Conservation (phyloP, 2,888 invertebrate species). For the Hoplodrina ambigua region DNA sequence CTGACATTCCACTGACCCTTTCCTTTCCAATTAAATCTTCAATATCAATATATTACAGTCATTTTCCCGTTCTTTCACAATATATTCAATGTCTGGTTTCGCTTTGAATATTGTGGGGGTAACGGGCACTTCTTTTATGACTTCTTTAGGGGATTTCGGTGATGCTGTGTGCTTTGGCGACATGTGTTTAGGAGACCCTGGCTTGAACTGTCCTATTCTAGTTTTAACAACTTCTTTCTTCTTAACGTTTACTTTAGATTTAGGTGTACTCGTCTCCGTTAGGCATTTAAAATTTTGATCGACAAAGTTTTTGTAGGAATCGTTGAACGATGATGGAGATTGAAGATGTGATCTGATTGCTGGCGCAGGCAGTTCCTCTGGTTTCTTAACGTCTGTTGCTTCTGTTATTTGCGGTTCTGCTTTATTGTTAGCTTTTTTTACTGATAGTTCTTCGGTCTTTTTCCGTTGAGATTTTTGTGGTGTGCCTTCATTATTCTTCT, state of each 20-base stretch:
- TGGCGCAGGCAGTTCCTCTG: not conserved
- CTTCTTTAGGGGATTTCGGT: conserved; percentile 32
- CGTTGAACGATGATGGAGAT: conserved; percentile 76
- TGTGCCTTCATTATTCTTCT: not conserved
- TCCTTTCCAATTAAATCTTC: conserved; percentile 68
- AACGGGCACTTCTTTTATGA: conserved; percentile 14
- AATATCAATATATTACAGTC: conserved; percentile 85
- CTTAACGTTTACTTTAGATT: conserved; percentile 23
- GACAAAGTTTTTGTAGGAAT: conserved; percentile 79
- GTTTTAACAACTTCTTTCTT: conserved; percentile 74
- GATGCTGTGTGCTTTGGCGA: conserved; percentile 26
- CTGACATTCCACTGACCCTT: no score
- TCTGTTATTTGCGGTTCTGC: not conserved
- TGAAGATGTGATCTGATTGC: conserved; percentile 30
- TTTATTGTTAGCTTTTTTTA: conserved; percentile 1
- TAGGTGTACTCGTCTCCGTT: conserved; percentile 15
- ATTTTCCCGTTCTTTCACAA: conserved; percentile 81
- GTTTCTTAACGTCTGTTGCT: not conserved
- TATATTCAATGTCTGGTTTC: conserved; percentile 73
- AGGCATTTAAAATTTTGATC: conserved; percentile 65
- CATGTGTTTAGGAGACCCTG: conserved; percentile 23
- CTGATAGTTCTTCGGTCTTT: not conserved
- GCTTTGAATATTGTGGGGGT: conserved; percentile 31
- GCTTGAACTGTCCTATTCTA: conserved; percentile 77
- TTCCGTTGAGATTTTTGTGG: not conserved